A percentile compares a stretch with the other conserved stretches of the same genome.
Evolutionary conservation across 1,140 invertebrate genomes (phyloP).

Genomic region (Cylas formicarius): DNA sequence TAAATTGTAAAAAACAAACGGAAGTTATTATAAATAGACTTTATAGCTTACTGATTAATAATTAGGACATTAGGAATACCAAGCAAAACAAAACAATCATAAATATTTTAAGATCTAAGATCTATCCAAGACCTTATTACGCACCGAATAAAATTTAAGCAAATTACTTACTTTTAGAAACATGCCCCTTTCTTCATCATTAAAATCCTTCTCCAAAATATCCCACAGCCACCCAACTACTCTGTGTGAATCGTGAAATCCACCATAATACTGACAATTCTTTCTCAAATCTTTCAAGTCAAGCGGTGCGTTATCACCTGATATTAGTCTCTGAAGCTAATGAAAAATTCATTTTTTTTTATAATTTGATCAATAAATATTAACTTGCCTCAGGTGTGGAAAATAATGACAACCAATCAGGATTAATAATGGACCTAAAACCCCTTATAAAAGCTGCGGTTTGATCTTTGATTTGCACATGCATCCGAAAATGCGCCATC

Average conservation of each 20-base stretch:
- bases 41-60: too few species aligned
- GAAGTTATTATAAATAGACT: too few species aligned
- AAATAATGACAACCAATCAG: conserved; percentile 92
- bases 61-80: too few species aligned
- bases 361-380: not conserved
- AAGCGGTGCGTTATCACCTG: conserved; percentile 83
- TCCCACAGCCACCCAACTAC: conserved; percentile 99
- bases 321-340: conserved; percentile 82
- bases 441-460: conserved; percentile 93
- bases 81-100: too few species aligned
- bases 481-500: conserved; percentile 98
- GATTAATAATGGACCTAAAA: conserved; percentile 91
- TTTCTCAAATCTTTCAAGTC: conserved; percentile 85
- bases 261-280: conserved; percentile 98
- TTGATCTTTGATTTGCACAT: conserved; percentile 94
- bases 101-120: too few species aligned
- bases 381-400: conserved; percentile 84
- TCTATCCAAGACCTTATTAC: too few species aligned
- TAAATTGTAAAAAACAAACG: too few species aligned
- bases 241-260: conserved; percentile 96
- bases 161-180: conserved; percentile 72
- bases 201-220: conserved; percentile 93
- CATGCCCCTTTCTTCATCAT: conserved; percentile 79
- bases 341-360: conserved; percentile 35
- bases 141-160: not conserved